Base-by-base conservation (phyloP, 2,113 vertebrate species). In the Gallinago media region DNA sequence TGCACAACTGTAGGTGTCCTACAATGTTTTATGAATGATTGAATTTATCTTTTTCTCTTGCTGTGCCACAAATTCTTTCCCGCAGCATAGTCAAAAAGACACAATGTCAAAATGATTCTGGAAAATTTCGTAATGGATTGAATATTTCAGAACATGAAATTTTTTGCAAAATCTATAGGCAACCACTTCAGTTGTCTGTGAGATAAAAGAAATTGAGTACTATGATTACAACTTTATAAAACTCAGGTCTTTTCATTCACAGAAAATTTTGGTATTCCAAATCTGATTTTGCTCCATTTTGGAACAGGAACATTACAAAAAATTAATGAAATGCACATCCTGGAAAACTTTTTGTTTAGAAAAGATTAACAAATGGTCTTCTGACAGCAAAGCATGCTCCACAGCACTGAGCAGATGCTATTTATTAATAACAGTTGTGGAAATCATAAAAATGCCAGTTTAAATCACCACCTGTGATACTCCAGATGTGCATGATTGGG, bases 361-460 rank as follows among this genome's bases (percentile, higher is more conserved):
- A 82, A 72, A 92, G 25, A 40, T 75, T 85, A 73, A 78, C 62
- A 91, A 95, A 94, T 42, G 44, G 40, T 78, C 44, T 75, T 94
- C 66, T 78, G 68, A 87, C 92, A 94, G 77, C 56, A 87, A 87
- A 76, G 55, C 58, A 66, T 52, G 44, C 40, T 87, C 44, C 9
- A 31, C 36, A 82, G 84, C 44, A 82, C 61, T 84, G 38, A 96
- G 26, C 80, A 91, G 83, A 67, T 78, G 84, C 32, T 85, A 15
- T 89, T 78, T 94, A 36, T 36, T 95, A 71, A 15, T 52, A 84
- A 59, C 80, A 89, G 61, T 85, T 81, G 77, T 87, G 66, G 31
- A 78, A 89, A 8, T 87, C 56, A 87, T 44, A 89, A 89, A 91
- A 84, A 84, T 36, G 73, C 21, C 86, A 73, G 29, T 95, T 95